phyloP scores from a whole-genome alignment of 2,113 vertebrate species.

The Solenodon paradoxus region DNA sequence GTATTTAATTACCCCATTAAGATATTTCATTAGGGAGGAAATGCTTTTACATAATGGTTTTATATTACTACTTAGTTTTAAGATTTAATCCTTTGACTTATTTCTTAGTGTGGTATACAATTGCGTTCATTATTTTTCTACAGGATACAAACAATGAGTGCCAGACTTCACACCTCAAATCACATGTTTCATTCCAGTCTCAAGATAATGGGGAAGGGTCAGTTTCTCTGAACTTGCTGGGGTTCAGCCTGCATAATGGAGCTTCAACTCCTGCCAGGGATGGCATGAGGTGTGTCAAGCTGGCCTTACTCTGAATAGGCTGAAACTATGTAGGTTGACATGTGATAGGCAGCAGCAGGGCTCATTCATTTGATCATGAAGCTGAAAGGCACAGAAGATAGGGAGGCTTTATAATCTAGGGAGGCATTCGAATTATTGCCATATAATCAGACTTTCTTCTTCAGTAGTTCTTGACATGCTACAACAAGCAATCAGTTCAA shows the following conservation, averaged over 20 bases:
- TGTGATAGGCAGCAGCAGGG: neutral
- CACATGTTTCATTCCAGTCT: neutral
- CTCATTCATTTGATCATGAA: neutral
- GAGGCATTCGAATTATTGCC: neutral
- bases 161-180: neutral
- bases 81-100: neutral
- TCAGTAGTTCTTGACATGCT: neutral
- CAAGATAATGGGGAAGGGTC: neutral
- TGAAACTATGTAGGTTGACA: neutral
- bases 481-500: neutral
- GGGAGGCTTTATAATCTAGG: neutral
- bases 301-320: neutral
- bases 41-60: too few species aligned
- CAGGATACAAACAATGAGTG: fast-evolving
- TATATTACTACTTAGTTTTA: neutral
- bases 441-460: neutral
- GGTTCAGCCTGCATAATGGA: neutral
- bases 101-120: neutral
- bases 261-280: neutral
- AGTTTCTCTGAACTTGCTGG: neutral
- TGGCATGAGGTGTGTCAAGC: neutral
- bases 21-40: neutral
- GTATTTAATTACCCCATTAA: too few species aligned
- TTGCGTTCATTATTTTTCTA: neutral
- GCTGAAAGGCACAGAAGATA: neutral